Evolutionary conservation across 1,140 invertebrate species (phyloP), one percentile per base, ranked within the genome.

Genomic region (Drosophila cardini): DNA sequence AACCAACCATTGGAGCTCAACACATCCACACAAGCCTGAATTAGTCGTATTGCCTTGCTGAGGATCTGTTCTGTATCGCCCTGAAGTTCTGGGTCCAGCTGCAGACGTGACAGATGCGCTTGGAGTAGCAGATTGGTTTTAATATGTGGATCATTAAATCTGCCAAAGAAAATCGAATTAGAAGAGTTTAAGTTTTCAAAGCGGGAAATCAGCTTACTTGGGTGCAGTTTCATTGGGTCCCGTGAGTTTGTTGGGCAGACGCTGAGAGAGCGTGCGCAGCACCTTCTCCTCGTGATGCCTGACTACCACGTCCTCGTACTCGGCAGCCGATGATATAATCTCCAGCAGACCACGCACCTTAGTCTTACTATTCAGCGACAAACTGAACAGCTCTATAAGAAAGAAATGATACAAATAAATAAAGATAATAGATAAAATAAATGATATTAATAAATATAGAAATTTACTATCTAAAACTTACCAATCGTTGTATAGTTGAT

Each of bases 401-500:
- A 50, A 91, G 26, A 26, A 36, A 36, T 8, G n/a, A 15, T 18
- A 13, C 2, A 11, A 3, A 16, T 34, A 10, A 6, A n/a, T n/a
- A n/a, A n/a, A n/a, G n/a, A n/a, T n/a, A n/a, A n/a, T n/a, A n/a
- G n/a, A n/a, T n/a, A 60, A 13, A 36, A 8, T n/a, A 11, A 9
- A 45, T 16, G 21, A 4, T 32, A 32, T 10, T 7, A 16, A 11
- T n/a, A 13, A 8, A 0, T 0, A 26, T 15, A 15, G 1, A 32
- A 2, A 5, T 11, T 7, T n/a, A n/a, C n/a, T n/a, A n/a, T 26
- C 21, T 26, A 26, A 5, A 26, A 15, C 93, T 93, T 92, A 97
- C 96, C 96, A 72, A 99, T 99, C 0, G 99, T 99, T 0, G 98
- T 99, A 83, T 99, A 99, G 93, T 99, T 99, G 76, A 99, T 99